phyloP scores from a whole-genome alignment of 2,797 vertebrate species.

The Microctenopoma steveboyesi region DNA sequence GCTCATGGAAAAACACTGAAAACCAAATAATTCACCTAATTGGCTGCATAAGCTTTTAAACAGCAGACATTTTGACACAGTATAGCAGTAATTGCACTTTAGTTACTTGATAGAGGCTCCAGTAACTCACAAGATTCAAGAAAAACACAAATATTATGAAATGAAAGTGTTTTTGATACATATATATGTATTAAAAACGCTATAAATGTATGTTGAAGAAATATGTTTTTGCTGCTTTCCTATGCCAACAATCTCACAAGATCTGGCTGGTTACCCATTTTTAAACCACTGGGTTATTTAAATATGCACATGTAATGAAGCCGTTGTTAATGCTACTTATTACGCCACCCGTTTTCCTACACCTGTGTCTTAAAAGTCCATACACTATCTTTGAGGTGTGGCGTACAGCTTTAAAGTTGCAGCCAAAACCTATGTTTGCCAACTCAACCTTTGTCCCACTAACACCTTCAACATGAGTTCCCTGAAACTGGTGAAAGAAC shows the following conservation, averaged over 20 bases:
- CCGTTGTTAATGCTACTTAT: conserved; percentile 1
- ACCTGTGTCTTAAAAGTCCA: background rate
- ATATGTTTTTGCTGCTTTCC: background rate
- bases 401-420: background rate
- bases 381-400: background rate
- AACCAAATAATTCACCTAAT: background rate
- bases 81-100: background rate
- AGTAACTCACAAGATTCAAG: background rate
- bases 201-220: background rate
- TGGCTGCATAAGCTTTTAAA: background rate
- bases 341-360: background rate
- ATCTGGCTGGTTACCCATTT: background rate
- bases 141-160: background rate
- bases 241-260: background rate
- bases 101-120: background rate
- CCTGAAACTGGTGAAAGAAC: background rate
- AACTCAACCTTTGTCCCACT: background rate
- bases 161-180: no score
- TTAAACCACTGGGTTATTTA: background rate
- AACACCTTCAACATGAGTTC: conserved; percentile 16
- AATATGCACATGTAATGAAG: conserved; percentile 5
- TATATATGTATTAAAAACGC: no score
- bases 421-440: background rate
- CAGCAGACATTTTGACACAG: background rate
- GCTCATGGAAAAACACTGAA: background rate